Evolutionary conservation across 2,797 vertebrate genomes (phyloP), one percentile per base, ranked within the genome.

Genomic region (Paedocypris micromegethes): DNA sequence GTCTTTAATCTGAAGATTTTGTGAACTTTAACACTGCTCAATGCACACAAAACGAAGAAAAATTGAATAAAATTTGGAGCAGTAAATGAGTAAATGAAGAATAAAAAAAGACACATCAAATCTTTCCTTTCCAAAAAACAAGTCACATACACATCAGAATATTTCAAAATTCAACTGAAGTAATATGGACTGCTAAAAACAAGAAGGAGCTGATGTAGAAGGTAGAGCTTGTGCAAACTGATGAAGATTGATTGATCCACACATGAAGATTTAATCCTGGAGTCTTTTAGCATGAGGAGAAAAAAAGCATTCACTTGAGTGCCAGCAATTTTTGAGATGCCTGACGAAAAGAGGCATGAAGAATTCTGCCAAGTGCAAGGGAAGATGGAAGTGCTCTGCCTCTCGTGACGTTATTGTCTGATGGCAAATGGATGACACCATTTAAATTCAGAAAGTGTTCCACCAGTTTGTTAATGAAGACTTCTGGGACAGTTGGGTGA

Each of bases 391-490:
- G 47, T 48, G 38, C 38, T 38, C 48, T 47, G 9, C 40, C 50
- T 51, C 48, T 51, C 6, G 55, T 54, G 72, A 50, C 3, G 4
- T 3, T 64, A 52, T 51, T 61, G 43, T 68, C 43, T 64, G 55
- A 68, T 66, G 45, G 37, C 48, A 45, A 58, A 61, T 54, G 9
- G n/a, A 64, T 46, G n/a, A 53, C 58, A 70, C 67, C 64, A 74
- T 68, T 77, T 73, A 70, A 38, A 81, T 77, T 75, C 72, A 74
- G 68, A 74, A 58, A 59, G 60, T 68, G 56, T 68, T 73, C 67
- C 58, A 66, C 63, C 65, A 40, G 54, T 70, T 70, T 77, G 46
- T 72, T 82, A 77, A 80, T 82, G 75, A 82, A 75, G 76, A 78
- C 73, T 58, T 72, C 58, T 69, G 77, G 72, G 78, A 81, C 55